Evolutionary conservation across 2,888 invertebrate species (phyloP), one percentile per base, ranked within the genome.

Genomic region (Apeira syringaria): DNA sequence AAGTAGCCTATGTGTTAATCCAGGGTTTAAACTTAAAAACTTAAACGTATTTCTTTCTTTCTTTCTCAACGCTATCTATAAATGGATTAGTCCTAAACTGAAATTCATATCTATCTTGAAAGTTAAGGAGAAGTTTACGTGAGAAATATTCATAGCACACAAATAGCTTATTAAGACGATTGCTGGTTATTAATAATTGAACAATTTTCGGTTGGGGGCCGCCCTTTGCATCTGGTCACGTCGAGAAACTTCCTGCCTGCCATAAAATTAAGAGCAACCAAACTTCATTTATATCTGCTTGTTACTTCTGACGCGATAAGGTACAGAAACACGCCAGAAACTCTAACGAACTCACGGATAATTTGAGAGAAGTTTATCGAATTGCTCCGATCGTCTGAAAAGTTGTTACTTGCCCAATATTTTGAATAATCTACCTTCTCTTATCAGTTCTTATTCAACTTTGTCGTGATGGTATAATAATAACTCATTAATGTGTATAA

Each of bases 201-300:
- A 62, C 71, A 74, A 78, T 82, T 75, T 81, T 78, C 74, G 75
- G 65, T 57, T 53, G 60, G 58, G 56, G 60, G 55, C 61, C 53
- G 60, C 67, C 64, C 56, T 50, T 54, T 48, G 61, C 61, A 64
- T 74, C 78, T 74, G 78, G 80, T 79, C 84, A 80, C 82, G 83
- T 80, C 73, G 71, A 61, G 68, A 67, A 83, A 84, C 81, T 86
- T 82, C 80, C 78, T 74, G 65, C 75, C 70, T 69, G 64, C 81
- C 81, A 85, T 85, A 86, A 86, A 87, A 86, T 87, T 85, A 85
- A 81, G 82, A 84, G 84, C 80, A 80, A 82, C 77, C 79, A 77
- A 86, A 85, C 80, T 87, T 87, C 80, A 86, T 87, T 88, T 87
- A 88, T 86, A 87, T 87, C 81, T 69, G 79, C 79, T 79, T 85